These are phyloP conservation scores for Pachymerium ferrugineum DNA, from an alignment of 2,888 invertebrate genomes.

Conservation along the genomic window DNA sequence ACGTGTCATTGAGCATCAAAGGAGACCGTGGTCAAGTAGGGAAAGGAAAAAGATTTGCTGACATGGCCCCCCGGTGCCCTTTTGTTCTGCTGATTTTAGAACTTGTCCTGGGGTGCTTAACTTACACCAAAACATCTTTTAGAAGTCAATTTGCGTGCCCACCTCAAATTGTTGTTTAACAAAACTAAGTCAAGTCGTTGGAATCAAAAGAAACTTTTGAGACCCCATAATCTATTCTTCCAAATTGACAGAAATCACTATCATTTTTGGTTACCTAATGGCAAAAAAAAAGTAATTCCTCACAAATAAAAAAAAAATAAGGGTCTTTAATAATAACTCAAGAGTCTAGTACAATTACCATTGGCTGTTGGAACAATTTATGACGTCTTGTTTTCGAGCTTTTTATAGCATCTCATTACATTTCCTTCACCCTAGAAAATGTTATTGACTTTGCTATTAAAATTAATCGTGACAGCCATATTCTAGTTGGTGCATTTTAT, in stretches of 20 bases:
- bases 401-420: slow-evolving; percentile 8
- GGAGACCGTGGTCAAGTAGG: neutral
- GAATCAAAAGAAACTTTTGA: no score
- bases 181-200: neutral
- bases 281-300: no score
- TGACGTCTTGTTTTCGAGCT: slow-evolving; percentile 25
- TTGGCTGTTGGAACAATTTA: slow-evolving; percentile 27
- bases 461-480: slow-evolving; percentile 1
- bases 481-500: neutral
- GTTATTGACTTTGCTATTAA: slow-evolving; percentile 13
- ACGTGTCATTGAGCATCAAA: slow-evolving; percentile 13
- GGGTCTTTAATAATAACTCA: no score
- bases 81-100: slow-evolving; percentile 1
- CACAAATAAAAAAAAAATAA: no score
- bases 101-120: neutral
- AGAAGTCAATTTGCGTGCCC: neutral
- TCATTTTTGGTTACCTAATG: no score
- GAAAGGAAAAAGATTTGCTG: neutral
- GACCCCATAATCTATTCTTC: no score
- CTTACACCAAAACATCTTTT: neutral
- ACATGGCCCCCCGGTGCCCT: slow-evolving; percentile 1
- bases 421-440: neutral
- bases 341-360: neutral
- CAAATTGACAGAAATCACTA: no score
- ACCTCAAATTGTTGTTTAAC: neutral